phyloP scores from a whole-genome alignment of 1,140 invertebrate species.

The Philopotamus ludificatus region DNA sequence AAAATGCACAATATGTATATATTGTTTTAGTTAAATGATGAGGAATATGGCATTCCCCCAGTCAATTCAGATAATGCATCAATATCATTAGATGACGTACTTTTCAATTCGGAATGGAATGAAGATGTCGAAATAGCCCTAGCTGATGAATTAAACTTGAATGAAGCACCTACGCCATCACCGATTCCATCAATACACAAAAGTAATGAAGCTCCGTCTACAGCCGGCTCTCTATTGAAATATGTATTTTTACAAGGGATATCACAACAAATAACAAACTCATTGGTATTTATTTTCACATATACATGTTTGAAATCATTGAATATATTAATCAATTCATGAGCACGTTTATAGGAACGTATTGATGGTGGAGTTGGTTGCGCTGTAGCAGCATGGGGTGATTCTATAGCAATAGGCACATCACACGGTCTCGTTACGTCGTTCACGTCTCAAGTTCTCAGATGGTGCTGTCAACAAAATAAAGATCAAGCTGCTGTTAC shows the following conservation, averaged over 20 bases:
- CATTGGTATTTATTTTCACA: slow-evolving; percentile 58
- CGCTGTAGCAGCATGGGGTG: slow-evolving; percentile 72
- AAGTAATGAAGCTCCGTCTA: slow-evolving; percentile 48
- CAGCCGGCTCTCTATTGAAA: slow-evolving; percentile 70
- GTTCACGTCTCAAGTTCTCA: slow-evolving; percentile 85
- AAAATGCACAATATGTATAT: not conserved
- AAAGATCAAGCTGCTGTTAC: slow-evolving; percentile 80
- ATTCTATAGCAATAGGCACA: slow-evolving; percentile 86
- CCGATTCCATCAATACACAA: slow-evolving; percentile 56
- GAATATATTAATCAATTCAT: not conserved
- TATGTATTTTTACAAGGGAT: slow-evolving; percentile 82
- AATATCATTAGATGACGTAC: slow-evolving; percentile 76
- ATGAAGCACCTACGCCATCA: slow-evolving; percentile 42
- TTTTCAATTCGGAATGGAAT: slow-evolving; percentile 68
- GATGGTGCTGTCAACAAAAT: slow-evolving; percentile 79
- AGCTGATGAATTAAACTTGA: not conserved
- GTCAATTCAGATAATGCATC: slow-evolving; percentile 65
- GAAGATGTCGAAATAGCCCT: slow-evolving; percentile 50
- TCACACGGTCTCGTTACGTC: slow-evolving; percentile 88
- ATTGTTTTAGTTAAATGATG: slow-evolving; percentile 67
- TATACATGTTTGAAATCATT: not conserved
- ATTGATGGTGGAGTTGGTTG: slow-evolving; percentile 88
- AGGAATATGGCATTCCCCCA: slow-evolving; percentile 79
- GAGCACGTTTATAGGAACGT: slow-evolving; percentile 71
- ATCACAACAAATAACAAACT: slow-evolving; percentile 81